Percentiles rank a stretch among this genome's conserved stretches.
phyloP scores from a whole-genome alignment of 2,113 vertebrate genomes.

The Abramis brama region DNA sequence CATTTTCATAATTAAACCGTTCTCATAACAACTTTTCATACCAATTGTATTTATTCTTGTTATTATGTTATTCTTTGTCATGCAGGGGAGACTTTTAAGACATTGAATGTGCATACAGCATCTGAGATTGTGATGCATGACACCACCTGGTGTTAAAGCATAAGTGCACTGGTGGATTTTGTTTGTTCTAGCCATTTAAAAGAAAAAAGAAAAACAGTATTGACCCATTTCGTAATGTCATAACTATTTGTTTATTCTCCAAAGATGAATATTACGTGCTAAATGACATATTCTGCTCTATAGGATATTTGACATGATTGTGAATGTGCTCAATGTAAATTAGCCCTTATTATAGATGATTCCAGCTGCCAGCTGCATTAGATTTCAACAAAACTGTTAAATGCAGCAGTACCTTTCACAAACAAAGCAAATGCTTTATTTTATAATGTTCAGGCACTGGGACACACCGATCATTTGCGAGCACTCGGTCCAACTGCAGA shows the following conservation, averaged over 20 bases:
- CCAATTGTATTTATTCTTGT: too few relatives aligned
- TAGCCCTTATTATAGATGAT: constrained; percentile 24
- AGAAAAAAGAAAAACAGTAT: neutral
- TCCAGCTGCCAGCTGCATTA: neutral
- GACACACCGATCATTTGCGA: constrained; percentile 60
- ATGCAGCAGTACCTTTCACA: constrained; percentile 16
- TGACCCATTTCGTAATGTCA: constrained; percentile 10
- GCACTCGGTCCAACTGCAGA: constrained; percentile 66
- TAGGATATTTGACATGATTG: constrained; percentile 1
- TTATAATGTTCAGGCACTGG: constrained; percentile 56
- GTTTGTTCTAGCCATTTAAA: neutral
- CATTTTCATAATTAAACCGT: neutral
- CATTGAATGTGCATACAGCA: constrained; percentile 31
- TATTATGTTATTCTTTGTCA: neutral
- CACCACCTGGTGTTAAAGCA: neutral
- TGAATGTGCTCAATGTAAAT: constrained; percentile 31
- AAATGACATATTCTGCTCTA: constrained; percentile 21
- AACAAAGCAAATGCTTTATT: constrained; percentile 48
- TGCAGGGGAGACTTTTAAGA: constrained; percentile 50
- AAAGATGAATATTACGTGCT: constrained; percentile 8
- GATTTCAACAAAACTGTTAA: constrained; percentile 14
- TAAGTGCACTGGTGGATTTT: neutral
- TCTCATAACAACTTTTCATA: neutral
- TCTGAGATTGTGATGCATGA: neutral
- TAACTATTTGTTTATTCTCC: constrained; percentile 40